These are phyloP conservation scores for Entomyzon cyanotis DNA, from an alignment of 2,113 vertebrate genomes.

Conservation along the genomic window DNA sequence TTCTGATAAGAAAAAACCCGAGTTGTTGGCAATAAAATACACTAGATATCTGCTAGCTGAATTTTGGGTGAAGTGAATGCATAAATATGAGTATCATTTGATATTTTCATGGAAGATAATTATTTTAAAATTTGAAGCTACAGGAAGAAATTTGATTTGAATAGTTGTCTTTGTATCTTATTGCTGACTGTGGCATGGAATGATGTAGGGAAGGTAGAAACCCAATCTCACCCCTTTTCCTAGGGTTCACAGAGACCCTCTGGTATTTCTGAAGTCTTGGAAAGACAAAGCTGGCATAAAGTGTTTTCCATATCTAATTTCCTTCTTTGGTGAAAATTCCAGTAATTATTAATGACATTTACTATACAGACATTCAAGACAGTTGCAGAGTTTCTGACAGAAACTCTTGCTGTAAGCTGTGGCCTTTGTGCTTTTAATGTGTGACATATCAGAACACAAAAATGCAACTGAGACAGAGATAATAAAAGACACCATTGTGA, in stretches of 20 bases:
- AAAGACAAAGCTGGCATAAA: background rate
- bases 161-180: background rate
- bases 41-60: background rate
- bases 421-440: background rate
- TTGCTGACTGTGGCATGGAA: background rate
- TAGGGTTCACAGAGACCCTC: background rate
- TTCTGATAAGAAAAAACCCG: background rate
- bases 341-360: background rate
- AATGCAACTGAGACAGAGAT: background rate
- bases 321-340: conserved; percentile 20
- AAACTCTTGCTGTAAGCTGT: background rate
- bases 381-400: background rate
- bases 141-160: background rate
- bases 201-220: conserved; percentile 42
- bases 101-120: background rate
- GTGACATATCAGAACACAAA: background rate
- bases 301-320: conserved; percentile 34
- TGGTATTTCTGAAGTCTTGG: conserved; percentile 6
- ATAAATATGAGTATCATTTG: background rate
- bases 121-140: background rate
- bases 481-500: background rate
- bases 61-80: background rate
- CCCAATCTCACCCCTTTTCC: background rate
- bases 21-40: background rate
- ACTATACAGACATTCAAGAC: background rate